A percentile compares a stretch with the other conserved stretches of the same genome.
Evolutionary conservation across 2,888 invertebrate genomes (phyloP).

Genomic region (Aspidiotus rigidus): DNA sequence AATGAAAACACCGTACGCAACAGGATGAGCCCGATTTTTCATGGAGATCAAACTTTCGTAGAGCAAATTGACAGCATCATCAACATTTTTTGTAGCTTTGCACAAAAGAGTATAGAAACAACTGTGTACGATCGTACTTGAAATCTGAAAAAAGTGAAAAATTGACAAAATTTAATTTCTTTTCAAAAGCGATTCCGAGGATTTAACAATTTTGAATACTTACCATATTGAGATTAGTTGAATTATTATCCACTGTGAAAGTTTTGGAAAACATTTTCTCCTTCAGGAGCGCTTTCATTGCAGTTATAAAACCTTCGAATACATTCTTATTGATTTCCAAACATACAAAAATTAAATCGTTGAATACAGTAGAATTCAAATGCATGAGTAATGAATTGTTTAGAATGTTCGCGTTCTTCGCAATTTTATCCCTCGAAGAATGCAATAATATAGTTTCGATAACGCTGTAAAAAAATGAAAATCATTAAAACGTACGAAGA

Average conservation of each 20-base stretch:
- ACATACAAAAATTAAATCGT: background rate
- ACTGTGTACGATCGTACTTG: conserved; percentile 1
- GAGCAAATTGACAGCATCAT: conserved; percentile 9
- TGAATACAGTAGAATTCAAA: no score
- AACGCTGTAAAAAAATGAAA: no score
- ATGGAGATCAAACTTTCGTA: conserved; percentile 10
- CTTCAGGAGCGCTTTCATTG: conserved; percentile 10
- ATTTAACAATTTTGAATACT: background rate
- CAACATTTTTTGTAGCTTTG: conserved; percentile 1
- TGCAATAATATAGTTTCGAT: no score
- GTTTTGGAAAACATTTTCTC: conserved; percentile 8
- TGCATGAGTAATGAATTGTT: no score
- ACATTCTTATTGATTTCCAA: conserved; percentile 1
- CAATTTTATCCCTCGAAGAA: no score
- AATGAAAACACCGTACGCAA: conserved; percentile 17
- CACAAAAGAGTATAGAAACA: conserved; percentile 5
- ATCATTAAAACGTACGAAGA: no score
- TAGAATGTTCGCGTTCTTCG: no score
- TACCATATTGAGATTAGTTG: background rate
- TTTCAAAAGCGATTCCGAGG: background rate
- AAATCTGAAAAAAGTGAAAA: conserved; percentile 8
- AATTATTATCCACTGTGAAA: background rate
- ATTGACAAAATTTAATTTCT: background rate
- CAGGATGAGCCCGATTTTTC: conserved; percentile 18
- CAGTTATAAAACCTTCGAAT: background rate